These are phyloP conservation scores for Frieseomelitta varia DNA, from an alignment of 1,140 invertebrate species.

Conservation along the genomic window DNA sequence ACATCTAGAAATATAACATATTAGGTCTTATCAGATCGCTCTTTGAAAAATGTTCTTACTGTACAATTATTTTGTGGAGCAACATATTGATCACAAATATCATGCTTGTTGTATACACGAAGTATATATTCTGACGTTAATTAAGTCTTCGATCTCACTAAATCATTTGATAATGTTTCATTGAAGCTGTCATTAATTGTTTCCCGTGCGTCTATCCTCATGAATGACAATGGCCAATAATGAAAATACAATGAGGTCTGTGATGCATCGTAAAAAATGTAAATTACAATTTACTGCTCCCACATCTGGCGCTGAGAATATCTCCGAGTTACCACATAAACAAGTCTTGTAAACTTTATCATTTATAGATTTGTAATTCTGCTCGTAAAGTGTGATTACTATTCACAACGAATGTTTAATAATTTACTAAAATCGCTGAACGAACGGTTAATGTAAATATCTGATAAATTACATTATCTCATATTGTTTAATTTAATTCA, in stretches of 20 bases:
- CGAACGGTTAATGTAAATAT: not conserved
- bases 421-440: not conserved
- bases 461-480: not conserved
- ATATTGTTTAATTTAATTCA: not conserved
- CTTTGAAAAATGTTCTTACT: not conserved
- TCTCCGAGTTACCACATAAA: constrained; percentile 12
- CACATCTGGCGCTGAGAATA: constrained; percentile 15
- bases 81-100: too few species aligned
- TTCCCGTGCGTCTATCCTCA: not conserved
- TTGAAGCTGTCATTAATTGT: constrained; percentile 30
- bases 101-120: not conserved
- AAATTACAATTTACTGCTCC: constrained; percentile 7
- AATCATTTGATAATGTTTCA: constrained; percentile 41
- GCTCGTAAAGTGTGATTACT: not conserved
- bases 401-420: not conserved
- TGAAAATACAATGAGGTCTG: constrained; percentile 33
- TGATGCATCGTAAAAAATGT: constrained; percentile 32
- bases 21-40: not conserved
- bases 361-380: constrained; percentile 9
- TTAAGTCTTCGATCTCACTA: constrained; percentile 25
- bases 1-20: not conserved
- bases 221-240: constrained; percentile 38
- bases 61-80: not conserved
- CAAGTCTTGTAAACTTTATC: constrained; percentile 26
- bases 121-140: not conserved